Conservation (phyloP, 2,888 invertebrate genomes). For the Macaria notata region DNA sequence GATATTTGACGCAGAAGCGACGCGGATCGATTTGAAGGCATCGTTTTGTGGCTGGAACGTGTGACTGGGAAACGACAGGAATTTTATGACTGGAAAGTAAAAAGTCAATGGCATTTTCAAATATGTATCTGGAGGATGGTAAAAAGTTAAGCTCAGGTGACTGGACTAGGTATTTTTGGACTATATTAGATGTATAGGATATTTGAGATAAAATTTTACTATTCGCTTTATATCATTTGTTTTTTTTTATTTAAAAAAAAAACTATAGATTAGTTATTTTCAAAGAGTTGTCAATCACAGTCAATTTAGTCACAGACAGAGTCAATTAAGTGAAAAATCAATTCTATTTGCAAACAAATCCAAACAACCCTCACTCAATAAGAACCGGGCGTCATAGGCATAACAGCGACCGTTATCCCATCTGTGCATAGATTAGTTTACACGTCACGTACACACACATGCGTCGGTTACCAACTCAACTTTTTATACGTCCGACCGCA, state of each 20-base stretch:
- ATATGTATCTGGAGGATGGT: too few relatives aligned
- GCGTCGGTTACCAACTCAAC: slow-evolving; percentile 59
- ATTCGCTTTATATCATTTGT: too few relatives aligned
- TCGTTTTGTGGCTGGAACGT: slow-evolving; percentile 26
- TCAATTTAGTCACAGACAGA: too few relatives aligned
- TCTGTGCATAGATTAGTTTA: slow-evolving; percentile 58
- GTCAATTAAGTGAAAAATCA: background rate
- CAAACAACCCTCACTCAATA: slow-evolving; percentile 36
- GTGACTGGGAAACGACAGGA: slow-evolving; percentile 12
- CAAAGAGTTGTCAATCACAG: too few relatives aligned
- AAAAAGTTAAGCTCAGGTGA: too few relatives aligned
- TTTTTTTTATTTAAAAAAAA: too few relatives aligned
- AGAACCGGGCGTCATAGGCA: slow-evolving; percentile 44
- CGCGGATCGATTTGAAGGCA: slow-evolving; percentile 29
- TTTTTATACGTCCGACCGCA: slow-evolving; percentile 70
- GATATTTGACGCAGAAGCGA: slow-evolving; percentile 46
- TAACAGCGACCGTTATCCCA: slow-evolving; percentile 45
- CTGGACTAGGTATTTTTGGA: too few relatives aligned
- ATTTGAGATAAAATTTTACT: too few relatives aligned
- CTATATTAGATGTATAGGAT: too few relatives aligned
- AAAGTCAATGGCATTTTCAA: background rate
- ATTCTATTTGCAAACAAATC: slow-evolving; percentile 28
- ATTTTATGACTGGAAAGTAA: slow-evolving; percentile 6
- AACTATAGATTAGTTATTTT: too few relatives aligned
- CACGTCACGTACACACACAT: slow-evolving; percentile 65